A percentile compares a stretch with the other conserved stretches of the same genome.
phyloP scores from a whole-genome alignment of 2,113 vertebrate species.

The Entomyzon cyanotis region DNA sequence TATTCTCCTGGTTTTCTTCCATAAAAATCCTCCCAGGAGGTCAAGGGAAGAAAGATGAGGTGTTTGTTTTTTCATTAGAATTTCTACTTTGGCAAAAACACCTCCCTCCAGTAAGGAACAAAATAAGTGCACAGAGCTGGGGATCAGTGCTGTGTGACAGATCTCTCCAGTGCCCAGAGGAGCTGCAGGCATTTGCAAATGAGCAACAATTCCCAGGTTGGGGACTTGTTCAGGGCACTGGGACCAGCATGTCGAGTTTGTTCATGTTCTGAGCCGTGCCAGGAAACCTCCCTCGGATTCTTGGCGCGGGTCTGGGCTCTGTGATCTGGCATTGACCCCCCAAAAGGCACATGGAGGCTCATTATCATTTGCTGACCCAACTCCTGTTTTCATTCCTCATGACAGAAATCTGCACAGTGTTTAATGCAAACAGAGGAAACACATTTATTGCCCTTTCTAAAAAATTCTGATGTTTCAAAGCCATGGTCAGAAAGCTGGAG shows the following conservation, averaged over 20 bases:
- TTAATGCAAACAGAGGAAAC: constrained; percentile 55
- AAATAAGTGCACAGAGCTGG: neutral
- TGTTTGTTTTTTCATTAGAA: neutral
- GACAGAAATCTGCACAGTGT: constrained; percentile 65
- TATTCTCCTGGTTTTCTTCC: constrained; percentile 10
- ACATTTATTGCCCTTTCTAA: constrained; percentile 61
- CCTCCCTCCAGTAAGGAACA: neutral
- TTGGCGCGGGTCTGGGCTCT: neutral
- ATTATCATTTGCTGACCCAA: constrained; percentile 65
- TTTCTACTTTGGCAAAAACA: neutral
- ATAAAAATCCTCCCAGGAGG: neutral
- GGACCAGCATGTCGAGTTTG: neutral
- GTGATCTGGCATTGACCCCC: constrained; percentile 68
- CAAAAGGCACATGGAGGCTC: constrained; percentile 38
- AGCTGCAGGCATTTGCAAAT: neutral
- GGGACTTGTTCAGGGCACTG: neutral
- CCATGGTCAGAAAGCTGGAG: neutral
- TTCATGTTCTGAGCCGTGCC: neutral
- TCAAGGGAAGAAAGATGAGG: constrained; percentile 4
- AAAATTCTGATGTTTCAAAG: constrained; percentile 41
- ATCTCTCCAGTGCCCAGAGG: neutral
- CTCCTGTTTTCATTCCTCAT: constrained; percentile 68
- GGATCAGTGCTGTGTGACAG: neutral
- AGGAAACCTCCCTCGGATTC: constrained; percentile 59
- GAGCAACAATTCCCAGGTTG: neutral